Evolutionary conservation across 1,140 invertebrate species (phyloP), one percentile per base, ranked within the genome.

Genomic region (Magallana gigas): DNA sequence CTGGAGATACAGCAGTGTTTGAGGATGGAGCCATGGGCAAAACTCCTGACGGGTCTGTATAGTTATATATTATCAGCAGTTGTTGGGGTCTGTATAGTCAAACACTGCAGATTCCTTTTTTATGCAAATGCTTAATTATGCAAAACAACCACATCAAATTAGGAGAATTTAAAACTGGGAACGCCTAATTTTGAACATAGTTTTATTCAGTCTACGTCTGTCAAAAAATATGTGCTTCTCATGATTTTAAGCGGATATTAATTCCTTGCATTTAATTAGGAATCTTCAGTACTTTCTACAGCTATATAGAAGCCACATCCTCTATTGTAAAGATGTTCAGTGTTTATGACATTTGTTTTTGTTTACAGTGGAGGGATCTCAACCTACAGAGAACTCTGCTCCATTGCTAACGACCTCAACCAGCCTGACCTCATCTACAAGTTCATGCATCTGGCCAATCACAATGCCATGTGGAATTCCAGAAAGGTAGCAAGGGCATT

Each of bases 391-490:
- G 98, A 99, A 95, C 96, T 99, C 5, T 99, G 98, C 95, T 97
- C 98, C 0, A 95, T 99, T 14, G 98, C 98, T 1, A 98, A 97
- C 7, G 98, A 99, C 95, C 95, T 99, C 58, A 98, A 99, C 93
- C 97, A 99, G 93, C 98, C 98, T 0, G 98, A 99, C 94, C 96
- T 99, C 71, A 96, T 99, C 88, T 99, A 99, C 94, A 97, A 98
- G 94, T 99, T 99, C 93, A 97, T 99, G 97, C 97, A 98, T 94
- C 95, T 99, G 86, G 98, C 98, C 6, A 98, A 98, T 95, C 97
- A 99, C 92, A 98, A 99, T 95, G 97, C 97, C 6, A 96, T 97
- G 36, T 99, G 98, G 98, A 98, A 98, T 92, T 98, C 98, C 1
- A 95, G 96, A 92, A 96, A 96, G 94, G 95, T 96, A 6, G 23